Evolutionary conservation across 2,888 invertebrate species (phyloP).

Genomic region (Agelastica alni): DNA sequence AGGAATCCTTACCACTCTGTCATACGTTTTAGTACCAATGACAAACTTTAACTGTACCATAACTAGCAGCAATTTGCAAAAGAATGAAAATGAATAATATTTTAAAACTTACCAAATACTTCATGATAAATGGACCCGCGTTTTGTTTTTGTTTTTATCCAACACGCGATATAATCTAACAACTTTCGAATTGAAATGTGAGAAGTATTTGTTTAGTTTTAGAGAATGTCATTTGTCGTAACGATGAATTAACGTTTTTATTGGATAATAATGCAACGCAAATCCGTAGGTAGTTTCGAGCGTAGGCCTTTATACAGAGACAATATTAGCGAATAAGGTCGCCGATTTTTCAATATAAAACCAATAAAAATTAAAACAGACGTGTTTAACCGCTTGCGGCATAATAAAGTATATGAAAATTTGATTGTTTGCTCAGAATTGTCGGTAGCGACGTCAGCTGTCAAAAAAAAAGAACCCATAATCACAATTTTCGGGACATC

Average conservation of each 20-base stretch:
- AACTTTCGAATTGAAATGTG: conserved; percentile 3
- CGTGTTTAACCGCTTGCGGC: not conserved
- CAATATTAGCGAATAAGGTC: not conserved
- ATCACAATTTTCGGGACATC: no score
- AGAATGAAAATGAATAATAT: no score
- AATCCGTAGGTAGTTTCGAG: conserved; percentile 3
- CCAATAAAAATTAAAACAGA: not conserved
- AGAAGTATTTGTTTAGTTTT: conserved; percentile 11
- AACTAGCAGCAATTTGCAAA: no score
- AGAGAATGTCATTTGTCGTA: conserved; percentile 7
- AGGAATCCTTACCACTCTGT: no score
- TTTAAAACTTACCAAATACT: conserved; percentile 21
- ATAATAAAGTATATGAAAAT: no score
- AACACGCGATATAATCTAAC: no score
- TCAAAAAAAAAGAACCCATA: no score
- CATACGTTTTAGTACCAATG: no score
- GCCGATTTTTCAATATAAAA: not conserved
- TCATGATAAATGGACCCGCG: conserved; percentile 4
- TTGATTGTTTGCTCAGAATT: no score
- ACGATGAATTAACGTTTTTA: conserved; percentile 9
- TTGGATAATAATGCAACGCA: conserved; percentile 18
- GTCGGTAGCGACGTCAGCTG: no score
- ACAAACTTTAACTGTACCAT: no score
- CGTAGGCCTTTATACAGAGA: conserved; percentile 9
- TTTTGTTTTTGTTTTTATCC: not conserved